Base-by-base conservation (phyloP, 2,888 invertebrate genomes). In the Apamea anceps region DNA sequence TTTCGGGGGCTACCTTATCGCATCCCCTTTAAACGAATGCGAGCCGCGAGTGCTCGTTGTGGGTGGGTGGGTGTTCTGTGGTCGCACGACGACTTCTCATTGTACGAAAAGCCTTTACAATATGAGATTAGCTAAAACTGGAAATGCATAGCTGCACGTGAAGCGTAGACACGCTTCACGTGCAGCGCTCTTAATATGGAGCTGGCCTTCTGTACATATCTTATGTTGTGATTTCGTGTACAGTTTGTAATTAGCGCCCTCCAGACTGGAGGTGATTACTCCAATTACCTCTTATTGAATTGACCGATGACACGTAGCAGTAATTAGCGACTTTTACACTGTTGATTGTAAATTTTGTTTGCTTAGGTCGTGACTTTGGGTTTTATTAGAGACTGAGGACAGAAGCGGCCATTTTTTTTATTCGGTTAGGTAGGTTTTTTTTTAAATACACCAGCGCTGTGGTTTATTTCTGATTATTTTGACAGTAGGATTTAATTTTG, bases 221-320 rank as follows among this genome's bases (percentile, higher is more conserved):
- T 10, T 25, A 54, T 60, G 42, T 60, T 21, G 18, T 66, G 82
- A 12, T 32, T 80, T 75, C 67, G 66, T 62, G 62, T 87, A 79
- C 79, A 71, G 81, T 74, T 81, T 85, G 84, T 84, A 89, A 88
- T 88, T 88, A 87, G 73, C 77, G 77, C 71, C 70, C 67, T 76
- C 67, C 78, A 72, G 67, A 60, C 12, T 70, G 72, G n/a, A 48
- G 72, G 85, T 88, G 80, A 89, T 89, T 89, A 87, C 76, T 82
- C 45, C 89, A 88, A 88, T 88, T 88, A 88, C 65, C 79, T 70
- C 75, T 86, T 80, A 88, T 84, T 88, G 83, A 75, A 80, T 77
- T 80, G 80, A 76, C 82, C 84, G 77, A 82, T 88, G 90, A 81
- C 84, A 87, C 75, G 82, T 78, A 60, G 48, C 51, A 37, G 70